These are phyloP conservation scores for Bungarus multicinctus DNA, from an alignment of 2,113 vertebrate species.

Conservation along the genomic window DNA sequence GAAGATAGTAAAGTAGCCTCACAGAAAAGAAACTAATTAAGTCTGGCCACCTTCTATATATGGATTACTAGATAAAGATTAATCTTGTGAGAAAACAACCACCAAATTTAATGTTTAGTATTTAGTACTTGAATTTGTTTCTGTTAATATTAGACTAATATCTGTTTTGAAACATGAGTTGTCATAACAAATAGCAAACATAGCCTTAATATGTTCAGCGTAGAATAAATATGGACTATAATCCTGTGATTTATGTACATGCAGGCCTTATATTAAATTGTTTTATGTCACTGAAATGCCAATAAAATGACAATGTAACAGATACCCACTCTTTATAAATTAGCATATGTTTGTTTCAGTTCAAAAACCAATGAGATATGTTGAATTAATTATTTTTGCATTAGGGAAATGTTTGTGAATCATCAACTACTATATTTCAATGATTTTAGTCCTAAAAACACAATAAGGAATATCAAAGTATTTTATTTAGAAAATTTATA, in stretches of 20 bases:
- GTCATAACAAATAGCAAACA: neutral
- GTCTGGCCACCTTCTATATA: neutral
- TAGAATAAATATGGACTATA: neutral
- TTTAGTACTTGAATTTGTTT: neutral
- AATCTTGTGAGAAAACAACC: neutral
- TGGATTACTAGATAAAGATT: neutral
- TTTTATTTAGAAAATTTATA: neutral
- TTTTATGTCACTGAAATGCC: neutral
- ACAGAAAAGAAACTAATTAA: neutral
- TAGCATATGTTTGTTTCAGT: neutral
- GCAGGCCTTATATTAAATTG: accelerated
- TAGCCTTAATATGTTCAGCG: neutral
- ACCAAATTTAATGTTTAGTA: neutral
- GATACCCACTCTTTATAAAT: neutral
- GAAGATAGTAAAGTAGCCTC: neutral
- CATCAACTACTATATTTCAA: neutral
- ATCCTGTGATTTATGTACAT: neutral
- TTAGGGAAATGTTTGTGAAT: neutral
- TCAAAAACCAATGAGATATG: neutral
- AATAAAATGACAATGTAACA: accelerated
- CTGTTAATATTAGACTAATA: neutral
- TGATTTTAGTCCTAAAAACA: constrained; percentile 13
- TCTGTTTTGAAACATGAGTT: neutral
- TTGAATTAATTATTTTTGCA: neutral
- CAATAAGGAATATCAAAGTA: neutral